Evolutionary conservation across 2,888 invertebrate genomes (phyloP).

Genomic region (Bombylius discolor): DNA sequence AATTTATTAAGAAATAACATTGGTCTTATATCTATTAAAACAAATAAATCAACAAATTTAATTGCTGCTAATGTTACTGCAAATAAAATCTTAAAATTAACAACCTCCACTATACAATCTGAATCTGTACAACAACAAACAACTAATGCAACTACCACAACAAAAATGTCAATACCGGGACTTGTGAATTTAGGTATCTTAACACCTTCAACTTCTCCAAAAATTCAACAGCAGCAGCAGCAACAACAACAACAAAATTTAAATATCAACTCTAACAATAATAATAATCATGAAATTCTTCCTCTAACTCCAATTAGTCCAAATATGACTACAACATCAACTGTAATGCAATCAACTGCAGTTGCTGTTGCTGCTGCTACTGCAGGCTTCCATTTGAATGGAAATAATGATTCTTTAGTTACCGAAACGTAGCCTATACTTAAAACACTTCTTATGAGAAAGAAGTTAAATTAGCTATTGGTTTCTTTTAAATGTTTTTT

Average conservation of each 20-base stretch:
- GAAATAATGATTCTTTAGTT: constrained; percentile 11
- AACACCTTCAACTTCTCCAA: constrained; percentile 41
- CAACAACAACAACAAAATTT: constrained; percentile 19
- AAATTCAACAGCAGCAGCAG: constrained; percentile 28
- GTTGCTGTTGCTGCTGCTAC: constrained; percentile 21
- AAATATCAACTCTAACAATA: constrained; percentile 5
- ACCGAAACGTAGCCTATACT: constrained; percentile 39
- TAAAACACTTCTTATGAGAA: constrained; percentile 35
- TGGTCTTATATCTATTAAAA: constrained; percentile 34
- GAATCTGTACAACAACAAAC: constrained; percentile 5
- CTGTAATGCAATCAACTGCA: constrained; percentile 10
- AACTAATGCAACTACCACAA: constrained; percentile 20
- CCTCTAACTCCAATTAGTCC: constrained; percentile 34
- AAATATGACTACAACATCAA: constrained; percentile 25
- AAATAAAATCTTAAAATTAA: constrained; percentile 34
- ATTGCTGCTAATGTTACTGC: constrained; percentile 31
- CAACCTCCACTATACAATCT: constrained; percentile 14
- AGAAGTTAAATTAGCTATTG: constrained; percentile 15
- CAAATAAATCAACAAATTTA: constrained; percentile 25
- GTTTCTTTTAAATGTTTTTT: neutral
- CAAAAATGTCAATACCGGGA: constrained; percentile 34
- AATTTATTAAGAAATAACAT: constrained; percentile 36
- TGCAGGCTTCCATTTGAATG: constrained; percentile 22
- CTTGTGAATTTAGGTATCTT: constrained; percentile 39
- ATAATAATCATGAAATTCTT: constrained; percentile 24